Percentiles rank a stretch among this genome's conserved stretches.
These are phyloP conservation scores for Aphaenogaster ashmeadi DNA, from an alignment of 1,140 invertebrate genomes.

Conservation along the genomic window DNA sequence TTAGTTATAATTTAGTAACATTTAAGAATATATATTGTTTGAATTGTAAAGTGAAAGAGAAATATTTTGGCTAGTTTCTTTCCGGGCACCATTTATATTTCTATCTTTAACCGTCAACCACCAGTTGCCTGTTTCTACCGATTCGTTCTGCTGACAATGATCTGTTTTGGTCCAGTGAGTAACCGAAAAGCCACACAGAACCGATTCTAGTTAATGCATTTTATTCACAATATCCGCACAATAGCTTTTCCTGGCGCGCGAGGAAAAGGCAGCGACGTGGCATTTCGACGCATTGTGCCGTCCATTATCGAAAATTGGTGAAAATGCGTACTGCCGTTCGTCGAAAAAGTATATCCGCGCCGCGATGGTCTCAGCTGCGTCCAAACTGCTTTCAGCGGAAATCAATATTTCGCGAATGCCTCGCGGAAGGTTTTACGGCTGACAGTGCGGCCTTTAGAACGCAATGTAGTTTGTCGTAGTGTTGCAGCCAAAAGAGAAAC, in stretches of 20 bases:
- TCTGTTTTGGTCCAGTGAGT: conserved; percentile 40
- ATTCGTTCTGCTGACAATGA: conserved; percentile 16
- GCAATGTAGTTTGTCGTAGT: conserved; percentile 55
- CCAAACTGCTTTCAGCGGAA: conserved; percentile 60
- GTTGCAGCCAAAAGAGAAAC: conserved; percentile 42
- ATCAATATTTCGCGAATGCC: conserved; percentile 59
- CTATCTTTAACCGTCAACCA: conserved; percentile 64
- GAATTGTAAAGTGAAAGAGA: not conserved
- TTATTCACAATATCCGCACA: conserved; percentile 41
- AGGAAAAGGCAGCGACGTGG: conserved; percentile 27
- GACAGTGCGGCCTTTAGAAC: conserved; percentile 59
- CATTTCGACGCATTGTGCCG: conserved; percentile 51
- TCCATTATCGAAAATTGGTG: conserved; percentile 62
- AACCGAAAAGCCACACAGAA: conserved; percentile 44
- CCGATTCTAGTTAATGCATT: conserved; percentile 59
- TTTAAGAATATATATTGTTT: not conserved
- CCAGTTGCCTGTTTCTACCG: conserved; percentile 62
- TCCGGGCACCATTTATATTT: not conserved
- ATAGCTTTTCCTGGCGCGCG: conserved; percentile 30
- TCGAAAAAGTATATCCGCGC: conserved; percentile 52
- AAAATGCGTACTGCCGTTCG: conserved; percentile 47
- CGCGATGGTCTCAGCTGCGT: conserved; percentile 62
- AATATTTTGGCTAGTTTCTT: not conserved
- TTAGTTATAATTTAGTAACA: not conserved
- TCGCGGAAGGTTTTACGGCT: conserved; percentile 61